Evolutionary conservation across 2,888 invertebrate genomes (phyloP), one percentile per base, ranked within the genome.

Genomic region (Hypolimnas misippus): DNA sequence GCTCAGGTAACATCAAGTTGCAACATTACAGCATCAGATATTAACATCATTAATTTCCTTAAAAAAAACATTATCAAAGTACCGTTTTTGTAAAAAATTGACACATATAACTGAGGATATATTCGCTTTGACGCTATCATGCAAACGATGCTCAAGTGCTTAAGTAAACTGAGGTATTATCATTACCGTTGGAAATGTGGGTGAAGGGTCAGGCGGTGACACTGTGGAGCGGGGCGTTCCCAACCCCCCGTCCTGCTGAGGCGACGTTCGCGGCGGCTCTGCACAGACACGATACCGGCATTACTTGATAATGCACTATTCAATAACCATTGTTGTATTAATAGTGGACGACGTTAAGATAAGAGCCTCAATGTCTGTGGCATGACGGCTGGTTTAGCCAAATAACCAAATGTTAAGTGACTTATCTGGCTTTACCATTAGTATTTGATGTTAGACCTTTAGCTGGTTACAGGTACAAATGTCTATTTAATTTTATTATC

Each of bases 251-350:
- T 96, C 96, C 88, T 96, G 96, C 83, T 96, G 96, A 65, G 95
- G 94, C 66, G 96, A 96, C 69, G 95, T 95, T 84, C 95, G 93
- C 70, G 96, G 96, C 77, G 95, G 95, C 93, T 96, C 96, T 96
- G 92, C 61, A 74, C 70, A 78, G 68, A 81, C 62, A 77, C 63
- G 73, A 77, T 72, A 76, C 58, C 31, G 63, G 67, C 70, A 76
- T 82, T 76, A 76, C 68, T 56, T 63, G 53, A 54, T 65, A 64
- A 53, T 56, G 44, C 64, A 55, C 55, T 60, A 65, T 65, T 64
- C 57, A 53, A 61, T 50, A 42, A 17, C 58, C 55, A 56, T 65
- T 62, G 54, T 57, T 31, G n/a, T 42, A 53, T 31, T 19, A 49
- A 8, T 19, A 51, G 31, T 44, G 49, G 21, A 49, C 50, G 57